Evolutionary conservation across 1,140 invertebrate genomes (phyloP), one percentile per base, ranked within the genome.

Genomic region (Eueides isabella): DNA sequence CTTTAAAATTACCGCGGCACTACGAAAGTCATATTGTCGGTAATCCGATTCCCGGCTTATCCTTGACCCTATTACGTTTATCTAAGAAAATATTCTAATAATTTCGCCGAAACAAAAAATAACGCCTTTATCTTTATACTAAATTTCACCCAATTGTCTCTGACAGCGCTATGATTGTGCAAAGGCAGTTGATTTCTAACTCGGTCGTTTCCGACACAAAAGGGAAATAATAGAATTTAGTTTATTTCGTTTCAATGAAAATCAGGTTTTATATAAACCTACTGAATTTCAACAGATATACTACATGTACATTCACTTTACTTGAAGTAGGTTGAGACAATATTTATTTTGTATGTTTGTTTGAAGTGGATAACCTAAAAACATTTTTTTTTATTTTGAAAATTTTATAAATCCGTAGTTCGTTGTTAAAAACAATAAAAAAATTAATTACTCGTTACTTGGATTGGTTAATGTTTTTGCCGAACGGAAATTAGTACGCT

Each of bases 181-280:
- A 55, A 55, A 55, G 48, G 19, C 48, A 55, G 48, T 26, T 55
- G 48, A 55, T 55, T 55, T 55, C 7, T 55, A 26, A 55, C 19
- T 55, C 5, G 11, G 48, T 55, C 48, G 3, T 55, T 55, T 55
- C 48, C 4, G 41, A 44, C n/a, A 55, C 48, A 26, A 26, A 7
- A 26, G 26, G 9, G 23, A 12, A 26, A 55, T 55, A 55, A 55
- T 11, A 11, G 23, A 14, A 2, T 19, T 23, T 55, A 55, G 48
- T 23, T 55, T 23, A 55, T 55, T 55, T 55, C 23, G 2, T 23
- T 26, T 23, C 19, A 26, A 23, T 12, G 5, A 26, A 26, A 55
- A 26, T 26, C 1, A 26, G 3, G 2, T 26, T 55, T 55, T 19
- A 11, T 23, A 23, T 55, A 7, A 1, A 44, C n/a, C 16, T 44